Evolutionary conservation across 1,140 invertebrate genomes (phyloP).

Genomic region (Pomacea maculata): DNA sequence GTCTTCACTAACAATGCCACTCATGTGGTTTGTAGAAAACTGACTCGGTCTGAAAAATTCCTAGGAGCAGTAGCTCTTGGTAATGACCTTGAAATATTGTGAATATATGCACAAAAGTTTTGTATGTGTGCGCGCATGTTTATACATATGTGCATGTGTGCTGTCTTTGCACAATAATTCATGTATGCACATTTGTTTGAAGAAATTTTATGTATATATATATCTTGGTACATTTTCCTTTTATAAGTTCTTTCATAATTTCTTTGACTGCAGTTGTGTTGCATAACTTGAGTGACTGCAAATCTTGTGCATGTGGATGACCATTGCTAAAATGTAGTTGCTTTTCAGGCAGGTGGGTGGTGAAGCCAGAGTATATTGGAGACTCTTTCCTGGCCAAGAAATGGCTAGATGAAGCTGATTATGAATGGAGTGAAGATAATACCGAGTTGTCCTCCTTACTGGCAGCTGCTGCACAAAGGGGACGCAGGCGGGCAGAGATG

Average conservation of each 20-base stretch:
- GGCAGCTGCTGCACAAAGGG: constrained; percentile 1
- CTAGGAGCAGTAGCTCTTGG: constrained; percentile 16
- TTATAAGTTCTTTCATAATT: no score
- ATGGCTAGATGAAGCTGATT: constrained; percentile 21
- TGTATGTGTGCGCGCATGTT: no score
- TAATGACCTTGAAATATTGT: background rate
- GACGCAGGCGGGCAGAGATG: background rate
- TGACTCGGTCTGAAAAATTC: constrained; percentile 21
- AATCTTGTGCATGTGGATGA: background rate
- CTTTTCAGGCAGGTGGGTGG: constrained; percentile 20
- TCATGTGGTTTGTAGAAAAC: constrained; percentile 21
- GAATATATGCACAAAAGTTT: background rate
- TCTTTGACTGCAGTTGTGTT: no score
- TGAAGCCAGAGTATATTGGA: constrained; percentile 12
- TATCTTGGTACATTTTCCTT: no score
- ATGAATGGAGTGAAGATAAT: constrained; percentile 16
- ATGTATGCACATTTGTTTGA: no score
- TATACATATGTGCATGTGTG: no score
- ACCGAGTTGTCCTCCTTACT: background rate
- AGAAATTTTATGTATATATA: no score
- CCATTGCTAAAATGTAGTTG: background rate
- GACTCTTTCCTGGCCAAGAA: background rate
- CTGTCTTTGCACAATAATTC: no score
- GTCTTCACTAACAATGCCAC: constrained; percentile 14
- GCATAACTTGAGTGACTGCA: no score